A percentile compares a stretch with the other conserved stretches of the same genome.
Evolutionary conservation across 2,797 vertebrate genomes (phyloP).

Genomic region (Eleutherodactylus coqui): DNA sequence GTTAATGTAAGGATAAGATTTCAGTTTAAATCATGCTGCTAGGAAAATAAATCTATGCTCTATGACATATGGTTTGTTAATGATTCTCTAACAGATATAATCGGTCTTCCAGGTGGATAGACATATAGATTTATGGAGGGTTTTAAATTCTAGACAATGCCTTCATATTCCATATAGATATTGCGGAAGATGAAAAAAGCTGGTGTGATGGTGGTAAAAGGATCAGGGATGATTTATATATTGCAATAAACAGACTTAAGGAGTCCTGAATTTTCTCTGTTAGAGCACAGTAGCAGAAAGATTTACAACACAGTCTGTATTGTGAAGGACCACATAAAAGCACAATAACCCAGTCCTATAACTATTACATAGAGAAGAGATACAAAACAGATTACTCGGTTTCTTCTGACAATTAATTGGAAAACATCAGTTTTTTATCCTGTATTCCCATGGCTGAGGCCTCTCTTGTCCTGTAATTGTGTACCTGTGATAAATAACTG

Average conservation of each 20-base stretch:
- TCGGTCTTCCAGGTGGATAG: constrained; percentile 51
- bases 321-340: constrained; percentile 42
- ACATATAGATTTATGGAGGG: constrained; percentile 46
- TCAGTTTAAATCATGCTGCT: constrained; percentile 27
- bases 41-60: constrained; percentile 31
- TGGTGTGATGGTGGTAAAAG: constrained; percentile 31
- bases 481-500: not conserved
- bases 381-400: not conserved
- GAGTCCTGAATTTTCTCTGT: constrained; percentile 39
- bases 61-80: constrained; percentile 57
- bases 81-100: constrained; percentile 52
- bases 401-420: constrained; percentile 21
- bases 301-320: constrained; percentile 44
- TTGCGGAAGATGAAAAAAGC: constrained; percentile 30
- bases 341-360: constrained; percentile 19
- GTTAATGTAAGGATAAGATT: constrained; percentile 24
- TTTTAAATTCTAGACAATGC: constrained; percentile 50
- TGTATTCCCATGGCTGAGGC: not conserved
- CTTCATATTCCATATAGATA: constrained; percentile 45
- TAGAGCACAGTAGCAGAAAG: constrained; percentile 34
- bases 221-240: constrained; percentile 47
- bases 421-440: not conserved
- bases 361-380: constrained; percentile 23
- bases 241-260: constrained; percentile 50
- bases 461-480: not conserved